phyloP scores from a whole-genome alignment of 1,140 invertebrate species.

The Grapholita molesta region DNA sequence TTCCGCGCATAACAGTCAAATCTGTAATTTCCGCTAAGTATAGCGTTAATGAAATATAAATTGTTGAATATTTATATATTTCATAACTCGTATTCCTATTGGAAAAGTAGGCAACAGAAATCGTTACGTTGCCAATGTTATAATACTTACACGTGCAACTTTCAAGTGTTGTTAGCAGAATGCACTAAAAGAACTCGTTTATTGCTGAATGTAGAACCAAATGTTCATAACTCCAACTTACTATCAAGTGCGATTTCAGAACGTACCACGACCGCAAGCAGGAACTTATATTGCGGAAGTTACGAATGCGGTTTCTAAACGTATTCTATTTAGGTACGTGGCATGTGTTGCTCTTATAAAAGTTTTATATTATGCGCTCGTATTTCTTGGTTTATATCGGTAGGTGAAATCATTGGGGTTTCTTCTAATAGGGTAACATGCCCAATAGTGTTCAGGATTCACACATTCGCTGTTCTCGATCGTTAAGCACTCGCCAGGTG shows the following conservation, averaged over 20 bases:
- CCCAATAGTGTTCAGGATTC: background rate
- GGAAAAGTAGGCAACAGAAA: background rate
- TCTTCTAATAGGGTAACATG: background rate
- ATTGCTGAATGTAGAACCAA: background rate
- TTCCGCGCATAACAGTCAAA: no score
- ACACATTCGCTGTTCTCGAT: background rate
- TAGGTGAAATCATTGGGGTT: conserved; percentile 22
- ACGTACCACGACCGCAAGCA: background rate
- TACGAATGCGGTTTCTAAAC: conserved; percentile 2
- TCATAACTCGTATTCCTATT: no score
- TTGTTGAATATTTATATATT: no score
- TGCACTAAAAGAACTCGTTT: background rate
- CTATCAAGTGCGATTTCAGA: conserved; percentile 19
- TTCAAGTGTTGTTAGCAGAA: background rate
- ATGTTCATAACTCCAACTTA: conserved; percentile 22
- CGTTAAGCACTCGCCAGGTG: background rate
- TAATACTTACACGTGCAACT: background rate
- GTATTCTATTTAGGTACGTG: conserved; percentile 2
- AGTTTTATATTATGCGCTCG: conserved; percentile 31
- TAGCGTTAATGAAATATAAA: no score
- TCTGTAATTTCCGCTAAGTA: no score
- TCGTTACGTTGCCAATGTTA: background rate
- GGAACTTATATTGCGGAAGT: conserved; percentile 16
- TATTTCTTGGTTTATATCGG: conserved; percentile 36
- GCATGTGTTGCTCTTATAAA: conserved; percentile 27